Conservation (phyloP, 2,888 invertebrate genomes). For the Smittia aterrima region DNA sequence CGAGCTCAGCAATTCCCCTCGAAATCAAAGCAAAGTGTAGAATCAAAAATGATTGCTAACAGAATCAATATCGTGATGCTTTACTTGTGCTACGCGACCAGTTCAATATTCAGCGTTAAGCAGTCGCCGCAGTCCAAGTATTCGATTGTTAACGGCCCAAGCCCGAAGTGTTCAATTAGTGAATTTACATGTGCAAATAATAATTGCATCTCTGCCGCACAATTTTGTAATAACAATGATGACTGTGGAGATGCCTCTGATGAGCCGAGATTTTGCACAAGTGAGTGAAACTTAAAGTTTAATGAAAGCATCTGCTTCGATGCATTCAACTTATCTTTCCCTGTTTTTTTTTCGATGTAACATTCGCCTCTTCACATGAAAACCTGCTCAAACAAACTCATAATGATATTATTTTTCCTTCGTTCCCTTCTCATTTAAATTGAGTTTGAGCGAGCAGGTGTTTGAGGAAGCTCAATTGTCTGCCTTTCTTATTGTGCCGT, state of each 20-base stretch:
- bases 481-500: neutral
- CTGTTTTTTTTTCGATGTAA: neutral
- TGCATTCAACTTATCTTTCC: conserved; percentile 8
- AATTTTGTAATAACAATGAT: conserved; percentile 74
- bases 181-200: conserved; percentile 54
- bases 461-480: neutral
- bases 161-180: conserved; percentile 49
- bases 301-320: neutral
- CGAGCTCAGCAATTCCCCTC: neutral
- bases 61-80: conserved; percentile 35
- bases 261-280: conserved; percentile 77
- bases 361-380: too few relatives aligned
- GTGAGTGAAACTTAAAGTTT: conserved; percentile 61
- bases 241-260: conserved; percentile 80
- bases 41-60: conserved; percentile 27
- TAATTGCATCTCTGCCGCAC: conserved; percentile 61
- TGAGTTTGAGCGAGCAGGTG: neutral
- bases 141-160: neutral
- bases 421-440: neutral
- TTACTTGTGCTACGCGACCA: conserved; percentile 25
- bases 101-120: conserved; percentile 22
- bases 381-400: neutral
- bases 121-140: conserved; percentile 7
- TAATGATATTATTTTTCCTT: conserved; percentile 4
- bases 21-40: neutral